Evolutionary conservation across 2,797 vertebrate species (phyloP).

Genomic region (Bucorvus abyssinicus): DNA sequence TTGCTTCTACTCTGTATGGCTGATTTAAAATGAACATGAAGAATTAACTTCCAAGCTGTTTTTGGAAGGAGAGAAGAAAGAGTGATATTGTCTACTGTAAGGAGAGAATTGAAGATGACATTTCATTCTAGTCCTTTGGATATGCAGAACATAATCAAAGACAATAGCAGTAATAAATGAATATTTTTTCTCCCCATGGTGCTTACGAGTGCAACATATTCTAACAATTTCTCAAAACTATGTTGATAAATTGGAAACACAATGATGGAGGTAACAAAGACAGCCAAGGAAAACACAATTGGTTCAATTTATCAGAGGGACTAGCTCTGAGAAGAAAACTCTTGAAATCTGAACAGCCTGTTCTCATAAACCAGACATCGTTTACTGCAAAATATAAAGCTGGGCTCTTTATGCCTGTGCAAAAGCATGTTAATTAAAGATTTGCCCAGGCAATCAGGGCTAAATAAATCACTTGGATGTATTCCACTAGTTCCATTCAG

Average conservation of each 20-base stretch:
- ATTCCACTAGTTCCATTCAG: neutral
- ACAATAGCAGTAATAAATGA: constrained; percentile 61
- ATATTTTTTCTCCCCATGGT: constrained; percentile 34
- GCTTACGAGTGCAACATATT: constrained; percentile 33
- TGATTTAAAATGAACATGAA: constrained; percentile 47
- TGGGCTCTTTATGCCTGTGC: neutral
- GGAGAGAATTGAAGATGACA: constrained; percentile 55
- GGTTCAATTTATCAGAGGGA: constrained; percentile 57
- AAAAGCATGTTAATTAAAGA: constrained; percentile 2
- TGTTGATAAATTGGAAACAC: constrained; percentile 53
- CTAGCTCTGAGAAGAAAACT: constrained; percentile 26
- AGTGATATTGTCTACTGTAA: constrained; percentile 45
- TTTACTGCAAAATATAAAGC: constrained; percentile 8
- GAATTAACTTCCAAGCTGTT: constrained; percentile 45
- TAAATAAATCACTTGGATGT: neutral
- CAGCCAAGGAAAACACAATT: constrained; percentile 65
- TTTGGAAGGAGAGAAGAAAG: constrained; percentile 41
- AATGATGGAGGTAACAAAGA: constrained; percentile 48
- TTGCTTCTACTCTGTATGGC: constrained; percentile 5
- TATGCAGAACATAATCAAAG: constrained; percentile 53
- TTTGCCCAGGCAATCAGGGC: neutral
- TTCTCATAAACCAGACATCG: constrained; percentile 31
- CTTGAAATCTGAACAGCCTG: constrained; percentile 45
- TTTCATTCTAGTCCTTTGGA: constrained; percentile 49
- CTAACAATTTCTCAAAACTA: constrained; percentile 31